Percentiles rank a stretch among this genome's conserved stretches.
Evolutionary conservation across 2,113 vertebrate genomes (phyloP).

Genomic region (Brachionichthys hirsutus): DNA sequence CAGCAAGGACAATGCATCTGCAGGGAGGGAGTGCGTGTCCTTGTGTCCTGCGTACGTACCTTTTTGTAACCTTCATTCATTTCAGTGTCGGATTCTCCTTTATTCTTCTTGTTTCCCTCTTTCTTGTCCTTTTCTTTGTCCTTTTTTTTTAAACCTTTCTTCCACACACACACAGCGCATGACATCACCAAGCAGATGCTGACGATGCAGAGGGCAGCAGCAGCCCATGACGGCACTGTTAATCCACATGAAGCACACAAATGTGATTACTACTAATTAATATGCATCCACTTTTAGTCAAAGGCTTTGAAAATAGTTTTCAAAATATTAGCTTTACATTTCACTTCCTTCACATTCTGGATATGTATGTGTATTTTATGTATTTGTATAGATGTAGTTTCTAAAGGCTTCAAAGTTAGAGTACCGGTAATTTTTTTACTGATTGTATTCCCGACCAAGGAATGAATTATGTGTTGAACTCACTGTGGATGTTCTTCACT

Average conservation of each 20-base stretch:
- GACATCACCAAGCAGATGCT: constrained; percentile 84
- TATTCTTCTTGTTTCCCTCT: constrained; percentile 90
- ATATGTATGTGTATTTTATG: no score
- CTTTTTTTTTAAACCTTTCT: constrained; percentile 94
- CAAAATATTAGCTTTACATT: background rate
- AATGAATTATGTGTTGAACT: constrained; percentile 37
- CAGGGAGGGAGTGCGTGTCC: constrained; percentile 1
- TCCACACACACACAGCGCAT: constrained; percentile 89
- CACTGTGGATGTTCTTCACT: constrained; percentile 61
- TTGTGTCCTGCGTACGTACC: constrained; percentile 74
- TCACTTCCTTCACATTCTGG: background rate
- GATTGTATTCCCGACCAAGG: no score
- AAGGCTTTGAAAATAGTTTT: background rate
- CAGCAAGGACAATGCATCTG: constrained; percentile 52
- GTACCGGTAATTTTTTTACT: no score
- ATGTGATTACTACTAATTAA: background rate
- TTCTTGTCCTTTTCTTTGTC: constrained; percentile 84
- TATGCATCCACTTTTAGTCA: background rate
- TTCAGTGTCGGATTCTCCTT: constrained; percentile 88
- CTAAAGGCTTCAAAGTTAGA: no score
- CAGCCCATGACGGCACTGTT: constrained; percentile 70
- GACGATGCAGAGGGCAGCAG: constrained; percentile 76
- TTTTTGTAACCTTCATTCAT: constrained; percentile 88
- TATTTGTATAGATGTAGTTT: no score
- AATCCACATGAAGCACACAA: constrained; percentile 16